Evolutionary conservation across 2,888 invertebrate species (phyloP), one percentile per base, ranked within the genome.

Genomic region (Parnassius glacialis): DNA sequence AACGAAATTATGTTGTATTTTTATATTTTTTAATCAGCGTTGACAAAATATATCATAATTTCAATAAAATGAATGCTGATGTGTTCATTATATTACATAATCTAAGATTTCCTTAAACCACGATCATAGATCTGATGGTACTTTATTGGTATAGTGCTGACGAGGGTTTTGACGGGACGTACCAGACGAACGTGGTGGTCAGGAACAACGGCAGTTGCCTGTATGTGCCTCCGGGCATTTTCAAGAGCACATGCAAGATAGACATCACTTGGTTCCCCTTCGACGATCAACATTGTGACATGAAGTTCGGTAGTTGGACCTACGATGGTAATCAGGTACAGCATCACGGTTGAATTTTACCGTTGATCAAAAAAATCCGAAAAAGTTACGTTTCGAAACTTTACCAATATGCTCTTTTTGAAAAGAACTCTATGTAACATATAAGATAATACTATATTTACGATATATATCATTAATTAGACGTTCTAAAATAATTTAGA

Each of bases 191-290:
- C 94, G 98, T 99, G 94, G 98, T 99, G 93, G 98, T 99, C 93
- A 95, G 96, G 93, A 95, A 96, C 95, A 97, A 97, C 94, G 99
- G 99, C 93, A 96, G 96, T 94, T 98, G 98, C 94, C 95, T 97
- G 93, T 99, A 98, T 96, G 97, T 99, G 93, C 99, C 99, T 87
- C 99, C 99, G 90, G 99, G 99, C 92, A 99, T 99, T 94, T 98
- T 99, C 95, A 99, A 98, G 95, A 98, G 98, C 95, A 99, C 99
- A 93, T 99, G 99, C 95, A 97, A 97, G 94, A 99, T 99, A 94
- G 98, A 99, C 95, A 99, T 99, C 95, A 98, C 98, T 92, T 99
- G 99, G 99, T 99, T 99, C 95, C 99, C 99, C 92, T 99, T 99
- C 94, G 99, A 99, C 94, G 99, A 99, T 93, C 99, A 99, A 95